These are phyloP conservation scores for Drosophila barbarae DNA, from an alignment of 2,888 invertebrate genomes.

Conservation along the genomic window DNA sequence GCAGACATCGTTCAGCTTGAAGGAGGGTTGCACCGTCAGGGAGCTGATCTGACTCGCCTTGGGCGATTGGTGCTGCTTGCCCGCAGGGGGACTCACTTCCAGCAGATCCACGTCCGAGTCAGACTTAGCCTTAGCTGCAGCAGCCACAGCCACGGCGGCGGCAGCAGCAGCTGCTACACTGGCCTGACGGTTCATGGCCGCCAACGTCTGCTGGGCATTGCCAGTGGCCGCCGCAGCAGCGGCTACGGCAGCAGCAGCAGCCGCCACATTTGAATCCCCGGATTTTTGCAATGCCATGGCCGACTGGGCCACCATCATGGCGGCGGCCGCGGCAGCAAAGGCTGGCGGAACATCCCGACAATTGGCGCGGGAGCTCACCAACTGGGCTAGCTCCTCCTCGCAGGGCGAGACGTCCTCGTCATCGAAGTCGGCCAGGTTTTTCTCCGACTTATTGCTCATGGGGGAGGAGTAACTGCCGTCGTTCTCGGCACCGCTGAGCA, in stretches of 20 bases:
- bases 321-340: slow-evolving; percentile 76
- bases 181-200: slow-evolving; percentile 63
- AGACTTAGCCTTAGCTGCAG: slow-evolving; percentile 60
- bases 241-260: slow-evolving; percentile 71
- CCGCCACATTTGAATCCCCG: slow-evolving; percentile 68
- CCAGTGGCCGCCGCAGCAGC: slow-evolving; percentile 73
- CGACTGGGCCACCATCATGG: slow-evolving; percentile 75
- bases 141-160: slow-evolving; percentile 60
- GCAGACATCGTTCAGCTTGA: slow-evolving; percentile 85
- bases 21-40: slow-evolving; percentile 65
- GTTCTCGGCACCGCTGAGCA: slow-evolving; percentile 84
- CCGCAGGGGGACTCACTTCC: slow-evolving; percentile 41
- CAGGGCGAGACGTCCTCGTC: slow-evolving; percentile 94
- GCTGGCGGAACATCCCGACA: slow-evolving; percentile 75
- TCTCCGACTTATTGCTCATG: slow-evolving; percentile 95
- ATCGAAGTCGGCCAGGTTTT: slow-evolving; percentile 96
- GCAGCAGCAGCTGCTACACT: slow-evolving; percentile 60
- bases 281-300: slow-evolving; percentile 75
- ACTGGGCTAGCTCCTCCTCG: slow-evolving; percentile 89
- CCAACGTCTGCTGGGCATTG: slow-evolving; percentile 69
- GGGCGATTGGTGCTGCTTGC: slow-evolving; percentile 53
- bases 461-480: slow-evolving; percentile 96
- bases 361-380: slow-evolving; percentile 82
- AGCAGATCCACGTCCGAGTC: slow-evolving; percentile 69
- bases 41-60: slow-evolving; percentile 43